phyloP scores from a whole-genome alignment of 2,113 vertebrate species.

The Chaetura pelagica region DNA sequence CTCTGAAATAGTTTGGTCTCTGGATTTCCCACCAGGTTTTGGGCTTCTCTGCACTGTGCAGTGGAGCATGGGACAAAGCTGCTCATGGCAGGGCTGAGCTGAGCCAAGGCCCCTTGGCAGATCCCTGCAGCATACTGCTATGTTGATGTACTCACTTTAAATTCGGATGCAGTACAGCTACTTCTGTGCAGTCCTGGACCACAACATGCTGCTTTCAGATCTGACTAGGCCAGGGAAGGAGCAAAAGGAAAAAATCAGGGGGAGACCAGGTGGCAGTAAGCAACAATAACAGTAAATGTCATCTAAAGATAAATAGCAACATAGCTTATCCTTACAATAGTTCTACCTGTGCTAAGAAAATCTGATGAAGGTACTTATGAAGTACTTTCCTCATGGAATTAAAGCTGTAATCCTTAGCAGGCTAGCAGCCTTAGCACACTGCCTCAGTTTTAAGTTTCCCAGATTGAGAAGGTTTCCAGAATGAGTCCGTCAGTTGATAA shows the following conservation, averaged over 20 bases:
- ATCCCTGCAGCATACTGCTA: background rate
- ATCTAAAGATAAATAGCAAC: background rate
- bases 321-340: background rate
- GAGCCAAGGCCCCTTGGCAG: background rate
- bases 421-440: background rate
- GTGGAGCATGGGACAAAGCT: background rate
- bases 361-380: background rate
- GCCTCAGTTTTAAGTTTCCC: background rate
- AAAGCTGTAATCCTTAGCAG: background rate
- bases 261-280: background rate
- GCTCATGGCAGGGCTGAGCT: fast-evolving
- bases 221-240: background rate
- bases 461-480: background rate
- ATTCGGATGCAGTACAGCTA: background rate
- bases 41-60: background rate
- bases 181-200: background rate
- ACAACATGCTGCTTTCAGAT: background rate
- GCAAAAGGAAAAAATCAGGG: background rate
- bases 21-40: background rate
- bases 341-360: background rate
- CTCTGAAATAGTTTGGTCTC: background rate
- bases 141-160: background rate
- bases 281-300: background rate
- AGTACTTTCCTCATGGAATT: background rate
- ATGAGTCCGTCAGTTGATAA: background rate